Percentiles rank a stretch among this genome's conserved stretches.
Conservation (phyloP, 2,888 invertebrate species). For the Labia minor region DNA sequence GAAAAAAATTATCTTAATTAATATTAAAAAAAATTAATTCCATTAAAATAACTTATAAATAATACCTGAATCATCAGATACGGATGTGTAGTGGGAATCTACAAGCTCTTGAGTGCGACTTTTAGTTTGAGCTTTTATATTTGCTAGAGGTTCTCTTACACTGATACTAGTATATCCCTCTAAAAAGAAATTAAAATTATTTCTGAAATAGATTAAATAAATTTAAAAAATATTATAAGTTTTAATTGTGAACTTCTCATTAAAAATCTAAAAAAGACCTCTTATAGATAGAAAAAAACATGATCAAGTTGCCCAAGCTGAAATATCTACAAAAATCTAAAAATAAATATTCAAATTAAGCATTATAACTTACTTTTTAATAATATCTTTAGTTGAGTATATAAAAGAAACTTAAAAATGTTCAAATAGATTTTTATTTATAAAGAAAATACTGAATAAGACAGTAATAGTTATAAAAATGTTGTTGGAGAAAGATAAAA, state of each 20-base stretch:
- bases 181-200: conserved; percentile 40
- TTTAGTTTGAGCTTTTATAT: conserved; percentile 56
- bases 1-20: conserved; percentile 22
- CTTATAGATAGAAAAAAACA: conserved; percentile 8
- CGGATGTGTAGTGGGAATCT: conserved; percentile 76
- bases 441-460: too few species aligned
- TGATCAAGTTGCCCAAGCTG: not conserved
- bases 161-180: conserved; percentile 89
- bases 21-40: not conserved
- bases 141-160: conserved; percentile 76
- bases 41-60: conserved; percentile 4
- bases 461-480: too few species aligned
- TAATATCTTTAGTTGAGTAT: too few species aligned
- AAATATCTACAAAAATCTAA: conserved; percentile 16
- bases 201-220: too few species aligned
- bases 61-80: conserved; percentile 78
- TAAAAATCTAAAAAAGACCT: not conserved
- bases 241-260: not conserved
- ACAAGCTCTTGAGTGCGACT: conserved; percentile 36
- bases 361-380: too few species aligned
- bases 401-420: too few species aligned
- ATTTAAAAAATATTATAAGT: too few species aligned
- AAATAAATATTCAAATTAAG: too few species aligned
- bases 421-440: too few species aligned
- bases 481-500: too few species aligned